These are phyloP conservation scores for Rousettus madagascariensis DNA, from an alignment of 2,797 vertebrate species.

Conservation along the genomic window DNA sequence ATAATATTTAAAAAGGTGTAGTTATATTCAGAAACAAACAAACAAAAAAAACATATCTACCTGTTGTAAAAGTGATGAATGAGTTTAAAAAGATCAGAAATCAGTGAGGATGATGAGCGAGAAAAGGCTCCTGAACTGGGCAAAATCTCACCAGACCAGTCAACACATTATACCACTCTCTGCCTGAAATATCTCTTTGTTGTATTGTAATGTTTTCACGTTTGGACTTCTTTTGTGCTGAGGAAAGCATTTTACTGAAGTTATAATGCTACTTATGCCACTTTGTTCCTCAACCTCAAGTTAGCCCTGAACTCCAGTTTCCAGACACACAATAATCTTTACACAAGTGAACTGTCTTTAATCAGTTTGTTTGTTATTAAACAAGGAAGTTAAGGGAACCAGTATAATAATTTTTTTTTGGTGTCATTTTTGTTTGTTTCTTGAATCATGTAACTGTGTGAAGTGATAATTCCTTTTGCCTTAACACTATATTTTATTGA, in stretches of 20 bases:
- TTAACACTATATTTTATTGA: constrained; percentile 78
- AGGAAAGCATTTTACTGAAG: neutral
- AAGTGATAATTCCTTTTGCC: constrained; percentile 61
- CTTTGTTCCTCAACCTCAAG: neutral
- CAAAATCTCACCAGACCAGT: neutral
- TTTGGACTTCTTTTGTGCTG: neutral
- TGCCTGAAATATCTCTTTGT: neutral
- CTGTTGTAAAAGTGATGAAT: neutral
- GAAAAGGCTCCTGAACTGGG: constrained; percentile 2
- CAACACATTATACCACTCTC: neutral
- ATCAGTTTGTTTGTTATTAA: neutral
- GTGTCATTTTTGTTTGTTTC: constrained; percentile 41
- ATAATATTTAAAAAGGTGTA: neutral
- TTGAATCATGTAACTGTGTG: constrained; percentile 47
- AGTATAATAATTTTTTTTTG: neutral
- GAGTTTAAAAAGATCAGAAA: neutral
- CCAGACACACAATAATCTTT: neutral
- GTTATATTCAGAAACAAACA: neutral
- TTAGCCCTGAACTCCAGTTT: neutral
- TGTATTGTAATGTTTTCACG: neutral
- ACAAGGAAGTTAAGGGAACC: constrained; percentile 51
- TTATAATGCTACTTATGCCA: neutral
- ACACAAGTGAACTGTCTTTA: neutral
- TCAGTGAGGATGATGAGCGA: neutral
- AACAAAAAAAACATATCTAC: neutral